Conservation (phyloP, 2,113 vertebrate species). For the Prunella fulvescens region DNA sequence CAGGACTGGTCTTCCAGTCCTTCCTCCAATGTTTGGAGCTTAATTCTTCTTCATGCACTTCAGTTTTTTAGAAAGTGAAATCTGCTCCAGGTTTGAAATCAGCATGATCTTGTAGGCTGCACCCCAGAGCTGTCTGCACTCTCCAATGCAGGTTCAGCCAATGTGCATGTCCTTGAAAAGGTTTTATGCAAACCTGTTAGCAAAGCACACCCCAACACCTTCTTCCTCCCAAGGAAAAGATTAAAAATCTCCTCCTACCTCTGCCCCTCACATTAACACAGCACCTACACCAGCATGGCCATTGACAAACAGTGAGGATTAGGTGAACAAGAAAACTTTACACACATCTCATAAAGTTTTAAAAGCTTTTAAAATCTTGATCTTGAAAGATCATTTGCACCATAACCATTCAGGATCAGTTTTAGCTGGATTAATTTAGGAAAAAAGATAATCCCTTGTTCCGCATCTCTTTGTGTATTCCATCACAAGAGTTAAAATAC, state of each 20-base stretch:
- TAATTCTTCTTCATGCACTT: not conserved
- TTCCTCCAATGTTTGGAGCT: not conserved
- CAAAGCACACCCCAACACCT: not conserved
- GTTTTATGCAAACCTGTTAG: not conserved
- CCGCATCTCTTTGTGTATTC: not conserved
- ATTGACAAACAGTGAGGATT: not conserved
- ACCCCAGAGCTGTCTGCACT: not conserved
- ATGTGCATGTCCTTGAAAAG: not conserved
- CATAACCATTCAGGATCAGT: not conserved
- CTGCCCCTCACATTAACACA: not conserved
- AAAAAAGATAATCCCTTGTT: not conserved
- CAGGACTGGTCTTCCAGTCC: not conserved
- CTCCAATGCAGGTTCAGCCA: not conserved
- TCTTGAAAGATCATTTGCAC: not conserved
- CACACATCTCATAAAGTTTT: not conserved
- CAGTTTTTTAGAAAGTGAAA: not conserved
- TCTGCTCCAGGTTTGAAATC: not conserved
- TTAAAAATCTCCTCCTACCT: not conserved
- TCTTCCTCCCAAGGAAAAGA: not conserved
- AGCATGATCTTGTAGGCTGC: accelerated
- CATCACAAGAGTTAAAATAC: not conserved
- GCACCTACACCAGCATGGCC: accelerated
- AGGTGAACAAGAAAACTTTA: not conserved
- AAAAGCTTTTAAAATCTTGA: not conserved
- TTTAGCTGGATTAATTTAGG: not conserved